Evolutionary conservation across 2,797 vertebrate species (phyloP).

Genomic region (Onychomys leucogaster): DNA sequence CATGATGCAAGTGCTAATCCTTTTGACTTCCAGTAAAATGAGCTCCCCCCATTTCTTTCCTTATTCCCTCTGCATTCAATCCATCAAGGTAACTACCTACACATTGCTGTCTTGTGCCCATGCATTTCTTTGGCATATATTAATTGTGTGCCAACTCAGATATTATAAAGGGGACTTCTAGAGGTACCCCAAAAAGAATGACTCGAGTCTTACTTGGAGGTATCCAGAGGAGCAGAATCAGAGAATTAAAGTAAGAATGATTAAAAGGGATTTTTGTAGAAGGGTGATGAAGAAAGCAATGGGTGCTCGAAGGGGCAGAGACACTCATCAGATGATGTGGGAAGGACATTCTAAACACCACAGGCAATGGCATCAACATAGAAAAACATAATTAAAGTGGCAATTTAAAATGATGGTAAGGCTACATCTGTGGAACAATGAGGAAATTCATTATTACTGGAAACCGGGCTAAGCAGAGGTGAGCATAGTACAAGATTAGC

Average conservation of each 20-base stretch:
- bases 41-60: conserved; percentile 34
- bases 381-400: conserved; percentile 43
- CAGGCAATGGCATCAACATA: background rate
- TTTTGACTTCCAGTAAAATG: conserved; percentile 83
- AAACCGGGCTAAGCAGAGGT: conserved; percentile 30
- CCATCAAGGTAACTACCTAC: conserved; percentile 51
- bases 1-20: conserved; percentile 79
- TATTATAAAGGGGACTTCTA: conserved; percentile 8
- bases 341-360: background rate
- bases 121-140: background rate
- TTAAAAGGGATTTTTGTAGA: background rate
- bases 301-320: background rate
- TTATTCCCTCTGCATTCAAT: conserved; percentile 52
- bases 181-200: background rate
- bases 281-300: background rate
- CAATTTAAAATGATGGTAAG: conserved; percentile 40
- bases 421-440: conserved; percentile 14
- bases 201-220: background rate
- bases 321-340: background rate
- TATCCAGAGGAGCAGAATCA: background rate
- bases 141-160: background rate
- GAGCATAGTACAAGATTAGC: background rate
- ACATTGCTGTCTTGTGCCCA: conserved; percentile 45
- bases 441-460: conserved; percentile 67
- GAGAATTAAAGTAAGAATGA: background rate